phyloP scores from a whole-genome alignment of 1,140 invertebrate species.

The Drosophila serrata region DNA sequence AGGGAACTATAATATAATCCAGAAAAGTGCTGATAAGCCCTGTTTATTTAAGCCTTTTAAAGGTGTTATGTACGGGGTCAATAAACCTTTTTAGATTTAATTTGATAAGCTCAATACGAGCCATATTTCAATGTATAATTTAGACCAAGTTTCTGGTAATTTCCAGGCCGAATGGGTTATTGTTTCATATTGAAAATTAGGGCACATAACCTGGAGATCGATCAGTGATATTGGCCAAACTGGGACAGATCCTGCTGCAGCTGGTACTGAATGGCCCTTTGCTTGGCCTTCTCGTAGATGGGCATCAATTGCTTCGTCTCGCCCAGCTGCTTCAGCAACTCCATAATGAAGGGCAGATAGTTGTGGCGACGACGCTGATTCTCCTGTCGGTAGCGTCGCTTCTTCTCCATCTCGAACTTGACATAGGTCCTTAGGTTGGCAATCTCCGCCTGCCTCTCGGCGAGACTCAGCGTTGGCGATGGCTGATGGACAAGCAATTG shows the following conservation, averaged over 20 bases:
- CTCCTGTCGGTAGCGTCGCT: constrained; percentile 92
- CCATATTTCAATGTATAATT: background rate
- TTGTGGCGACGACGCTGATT: constrained; percentile 98
- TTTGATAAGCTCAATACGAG: background rate
- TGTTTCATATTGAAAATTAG: background rate
- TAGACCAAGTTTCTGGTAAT: background rate
- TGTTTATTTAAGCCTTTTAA: background rate
- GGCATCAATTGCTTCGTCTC: constrained; percentile 95
- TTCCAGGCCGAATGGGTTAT: background rate
- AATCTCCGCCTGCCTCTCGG: constrained; percentile 90
- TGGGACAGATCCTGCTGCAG: background rate
- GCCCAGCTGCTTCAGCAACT: constrained; percentile 96
- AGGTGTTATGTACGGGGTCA: background rate
- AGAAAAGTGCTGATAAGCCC: background rate
- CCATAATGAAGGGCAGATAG: constrained; percentile 98
- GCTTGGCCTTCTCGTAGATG: constrained; percentile 94
- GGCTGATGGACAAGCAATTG: constrained; percentile 87
- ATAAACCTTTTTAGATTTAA: background rate
- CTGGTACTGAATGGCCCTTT: constrained; percentile 86
- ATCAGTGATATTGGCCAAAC: background rate
- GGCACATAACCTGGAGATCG: background rate
- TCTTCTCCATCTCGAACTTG: constrained; percentile 95
- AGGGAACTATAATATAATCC: background rate
- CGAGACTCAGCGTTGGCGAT: constrained; percentile 86
- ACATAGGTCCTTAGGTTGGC: constrained; percentile 91